phyloP scores from a whole-genome alignment of 1,140 invertebrate genomes.

The Berghia stephanieae region DNA sequence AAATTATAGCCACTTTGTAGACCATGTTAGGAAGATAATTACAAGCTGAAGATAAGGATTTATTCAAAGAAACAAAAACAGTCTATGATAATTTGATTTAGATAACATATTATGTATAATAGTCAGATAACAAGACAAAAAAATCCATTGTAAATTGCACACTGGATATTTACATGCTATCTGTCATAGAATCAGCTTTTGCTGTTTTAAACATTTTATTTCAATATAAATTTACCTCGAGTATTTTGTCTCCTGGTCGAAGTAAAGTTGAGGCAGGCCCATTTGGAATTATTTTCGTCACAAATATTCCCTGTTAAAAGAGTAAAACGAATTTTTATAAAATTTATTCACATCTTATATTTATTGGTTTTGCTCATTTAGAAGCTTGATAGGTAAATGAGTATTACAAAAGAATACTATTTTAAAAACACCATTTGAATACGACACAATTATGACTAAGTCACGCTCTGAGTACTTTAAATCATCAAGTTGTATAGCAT shows the following conservation, averaged over 20 bases:
- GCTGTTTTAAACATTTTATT: background rate
- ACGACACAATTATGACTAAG: background rate
- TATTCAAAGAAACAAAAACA: no score
- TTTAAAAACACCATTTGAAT: background rate
- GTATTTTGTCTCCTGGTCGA: slow-evolving; percentile 53
- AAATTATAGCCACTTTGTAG: no score
- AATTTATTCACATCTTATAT: background rate
- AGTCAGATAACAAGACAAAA: background rate
- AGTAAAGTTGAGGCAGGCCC: slow-evolving; percentile 47
- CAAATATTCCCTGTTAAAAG: slow-evolving; percentile 51
- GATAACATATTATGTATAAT: background rate
- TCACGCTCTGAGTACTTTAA: background rate
- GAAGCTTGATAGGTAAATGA: background rate
- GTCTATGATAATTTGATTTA: background rate
- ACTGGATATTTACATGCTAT: background rate
- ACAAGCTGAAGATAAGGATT: no score
- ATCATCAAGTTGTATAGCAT: background rate
- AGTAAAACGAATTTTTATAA: background rate
- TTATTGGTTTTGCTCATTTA: slow-evolving; percentile 7
- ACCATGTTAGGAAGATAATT: no score
- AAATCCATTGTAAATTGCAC: background rate
- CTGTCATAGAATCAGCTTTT: background rate
- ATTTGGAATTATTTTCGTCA: slow-evolving; percentile 51
- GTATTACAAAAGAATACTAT: background rate
- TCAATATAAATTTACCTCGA: slow-evolving; percentile 38